A percentile compares a stretch with the other conserved stretches of the same genome.
These are phyloP conservation scores for Leptinotarsa rubiginosa DNA, from an alignment of 2,888 invertebrate species.

Conservation along the genomic window DNA sequence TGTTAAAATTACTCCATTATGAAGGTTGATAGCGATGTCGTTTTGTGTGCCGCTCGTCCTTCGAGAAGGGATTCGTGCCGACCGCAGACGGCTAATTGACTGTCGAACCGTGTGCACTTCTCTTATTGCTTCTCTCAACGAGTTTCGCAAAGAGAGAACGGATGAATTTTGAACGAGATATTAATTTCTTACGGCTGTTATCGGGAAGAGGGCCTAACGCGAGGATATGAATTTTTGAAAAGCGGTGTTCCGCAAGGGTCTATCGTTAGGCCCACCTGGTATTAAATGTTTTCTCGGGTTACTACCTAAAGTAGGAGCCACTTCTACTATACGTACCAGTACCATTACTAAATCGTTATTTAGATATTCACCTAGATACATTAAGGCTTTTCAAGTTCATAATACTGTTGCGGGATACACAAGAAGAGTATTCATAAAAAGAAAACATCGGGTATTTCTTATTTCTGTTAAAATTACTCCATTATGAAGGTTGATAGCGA, in stretches of 20 bases:
- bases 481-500: conserved; percentile 61
- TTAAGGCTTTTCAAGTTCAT: no score
- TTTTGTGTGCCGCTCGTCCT: conserved; percentile 36
- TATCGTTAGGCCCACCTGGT: background rate
- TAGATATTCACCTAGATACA: no score
- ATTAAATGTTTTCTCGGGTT: no score
- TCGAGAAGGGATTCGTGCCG: conserved; percentile 17
- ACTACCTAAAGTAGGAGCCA: no score
- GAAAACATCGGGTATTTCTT: conserved; percentile 49
- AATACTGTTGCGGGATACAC: no score
- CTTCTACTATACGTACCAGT: no score
- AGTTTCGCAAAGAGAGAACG: conserved; percentile 6
- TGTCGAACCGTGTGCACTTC: conserved; percentile 33
- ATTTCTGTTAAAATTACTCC: conserved; percentile 66
- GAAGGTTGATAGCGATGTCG: conserved; percentile 57
- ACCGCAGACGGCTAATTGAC: conserved; percentile 38
- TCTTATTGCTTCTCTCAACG: conserved; percentile 8
- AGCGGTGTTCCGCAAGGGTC: background rate
- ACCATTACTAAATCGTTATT: no score
- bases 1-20: conserved; percentile 66
- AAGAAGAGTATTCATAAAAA: no score
- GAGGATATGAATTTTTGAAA: background rate
- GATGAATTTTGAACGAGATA: background rate
- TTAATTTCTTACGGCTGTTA: background rate
- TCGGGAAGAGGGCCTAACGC: background rate